Percentiles rank a stretch among this genome's conserved stretches.
These are phyloP conservation scores for Rhagium mordax DNA, from an alignment of 2,888 invertebrate species.

Conservation along the genomic window DNA sequence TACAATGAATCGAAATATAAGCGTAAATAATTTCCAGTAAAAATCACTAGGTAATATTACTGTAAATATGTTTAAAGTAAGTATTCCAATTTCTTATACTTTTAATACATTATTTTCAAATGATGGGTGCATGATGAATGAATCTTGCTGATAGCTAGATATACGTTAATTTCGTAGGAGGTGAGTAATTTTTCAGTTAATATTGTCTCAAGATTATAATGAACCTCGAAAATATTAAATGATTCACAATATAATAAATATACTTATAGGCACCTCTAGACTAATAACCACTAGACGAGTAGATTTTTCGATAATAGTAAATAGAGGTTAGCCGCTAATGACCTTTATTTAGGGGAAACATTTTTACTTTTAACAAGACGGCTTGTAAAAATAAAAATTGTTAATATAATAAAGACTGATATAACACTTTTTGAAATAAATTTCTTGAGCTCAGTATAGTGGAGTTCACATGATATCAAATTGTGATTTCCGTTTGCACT, in stretches of 20 bases:
- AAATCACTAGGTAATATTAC: constrained; percentile 3
- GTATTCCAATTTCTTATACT: constrained; percentile 32
- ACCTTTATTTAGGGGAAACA: too few species aligned
- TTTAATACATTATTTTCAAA: neutral
- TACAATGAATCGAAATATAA: constrained; percentile 9
- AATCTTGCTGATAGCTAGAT: constrained; percentile 1
- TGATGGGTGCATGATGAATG: constrained; percentile 8
- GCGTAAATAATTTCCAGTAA: neutral
- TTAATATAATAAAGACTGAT: too few species aligned
- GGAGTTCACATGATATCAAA: too few species aligned
- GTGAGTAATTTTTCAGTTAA: neutral
- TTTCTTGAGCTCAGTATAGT: too few species aligned
- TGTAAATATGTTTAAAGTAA: neutral
- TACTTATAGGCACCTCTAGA: neutral
- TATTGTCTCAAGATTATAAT: neutral
- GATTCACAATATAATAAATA: neutral
- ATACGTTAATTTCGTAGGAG: neutral
- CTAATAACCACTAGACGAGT: too few species aligned
- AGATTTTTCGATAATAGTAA: too few species aligned
- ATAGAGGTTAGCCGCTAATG: too few species aligned
- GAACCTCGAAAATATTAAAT: neutral
- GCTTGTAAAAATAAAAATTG: too few species aligned
- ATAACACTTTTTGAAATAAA: too few species aligned
- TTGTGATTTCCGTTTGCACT: too few species aligned
- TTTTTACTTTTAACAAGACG: too few species aligned